A percentile compares a stretch with the other conserved stretches of the same genome.
Conservation (phyloP, 2,797 vertebrate genomes). For the Phoebastria nigripes region DNA sequence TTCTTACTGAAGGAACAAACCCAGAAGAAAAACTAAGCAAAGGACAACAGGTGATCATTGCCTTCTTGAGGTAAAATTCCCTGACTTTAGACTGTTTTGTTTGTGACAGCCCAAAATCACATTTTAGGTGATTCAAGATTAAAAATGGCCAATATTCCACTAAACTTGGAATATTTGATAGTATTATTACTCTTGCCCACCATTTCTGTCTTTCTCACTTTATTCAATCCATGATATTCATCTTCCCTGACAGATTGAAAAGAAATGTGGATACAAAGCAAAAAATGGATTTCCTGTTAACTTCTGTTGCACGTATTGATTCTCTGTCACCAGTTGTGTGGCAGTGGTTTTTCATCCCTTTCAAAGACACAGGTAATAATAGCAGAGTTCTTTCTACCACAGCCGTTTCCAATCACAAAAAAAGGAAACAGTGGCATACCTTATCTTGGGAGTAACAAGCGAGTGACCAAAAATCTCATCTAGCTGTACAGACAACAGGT, state of each 20-base stretch:
- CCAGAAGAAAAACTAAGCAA: background rate
- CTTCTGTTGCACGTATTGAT: background rate
- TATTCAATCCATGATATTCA: background rate
- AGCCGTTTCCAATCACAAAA: background rate
- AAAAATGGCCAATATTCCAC: background rate
- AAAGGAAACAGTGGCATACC: fast-evolving
- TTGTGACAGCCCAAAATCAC: background rate
- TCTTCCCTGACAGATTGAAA: background rate
- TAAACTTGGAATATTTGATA: background rate
- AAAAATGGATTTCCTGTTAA: background rate
- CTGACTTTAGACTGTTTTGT: background rate
- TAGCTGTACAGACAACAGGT: background rate
- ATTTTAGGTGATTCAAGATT: background rate
- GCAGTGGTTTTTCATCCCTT: background rate
- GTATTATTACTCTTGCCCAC: background rate
- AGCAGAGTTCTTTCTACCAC: background rate
- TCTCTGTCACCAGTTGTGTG: background rate
- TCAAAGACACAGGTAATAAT: background rate
- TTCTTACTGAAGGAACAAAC: background rate
- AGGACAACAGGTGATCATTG: background rate
- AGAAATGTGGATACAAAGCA: background rate
- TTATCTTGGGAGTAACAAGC: background rate
- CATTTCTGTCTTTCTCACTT: background rate
- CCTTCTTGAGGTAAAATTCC: background rate
- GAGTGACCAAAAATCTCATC: background rate